Conservation (phyloP, 2,797 vertebrate genomes). For the Cephalopachus bancanus region DNA sequence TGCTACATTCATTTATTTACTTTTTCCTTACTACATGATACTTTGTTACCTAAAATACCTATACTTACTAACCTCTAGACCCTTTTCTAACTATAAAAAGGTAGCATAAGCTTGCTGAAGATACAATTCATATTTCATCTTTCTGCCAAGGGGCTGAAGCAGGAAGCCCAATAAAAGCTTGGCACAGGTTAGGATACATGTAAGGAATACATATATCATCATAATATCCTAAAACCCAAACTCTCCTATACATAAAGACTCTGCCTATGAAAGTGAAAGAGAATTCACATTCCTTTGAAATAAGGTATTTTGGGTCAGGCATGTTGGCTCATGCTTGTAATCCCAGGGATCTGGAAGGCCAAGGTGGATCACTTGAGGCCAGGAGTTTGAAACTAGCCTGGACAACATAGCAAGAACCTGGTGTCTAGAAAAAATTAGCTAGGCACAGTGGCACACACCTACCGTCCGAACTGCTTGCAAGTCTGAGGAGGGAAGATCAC, state of each 20-base stretch:
- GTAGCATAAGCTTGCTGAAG: slow-evolving; percentile 27
- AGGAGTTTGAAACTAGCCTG: background rate
- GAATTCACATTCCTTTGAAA: slow-evolving; percentile 44
- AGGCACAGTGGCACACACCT: background rate
- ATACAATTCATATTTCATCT: slow-evolving; percentile 44
- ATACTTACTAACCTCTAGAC: slow-evolving; percentile 43
- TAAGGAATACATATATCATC: background rate
- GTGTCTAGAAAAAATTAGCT: background rate
- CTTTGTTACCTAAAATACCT: slow-evolving; percentile 43
- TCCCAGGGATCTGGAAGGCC: background rate
- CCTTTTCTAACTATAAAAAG: slow-evolving; percentile 63
- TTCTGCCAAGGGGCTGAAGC: slow-evolving; percentile 1
- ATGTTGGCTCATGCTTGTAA: background rate
- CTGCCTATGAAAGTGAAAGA: slow-evolving; percentile 6
- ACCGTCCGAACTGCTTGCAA: background rate
- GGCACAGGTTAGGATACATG: background rate
- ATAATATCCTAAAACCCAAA: slow-evolving; percentile 18
- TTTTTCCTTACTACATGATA: slow-evolving; percentile 44
- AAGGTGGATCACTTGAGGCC: background rate
- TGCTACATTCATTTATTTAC: background rate
- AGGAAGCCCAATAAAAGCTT: slow-evolving; percentile 46
- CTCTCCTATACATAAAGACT: slow-evolving; percentile 10
- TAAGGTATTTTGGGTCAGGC: background rate
- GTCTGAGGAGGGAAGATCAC: background rate
- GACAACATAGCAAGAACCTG: background rate